Percentiles rank a stretch among this genome's conserved stretches.
phyloP scores from a whole-genome alignment of 1,140 invertebrate species.

The Zaprionus davidi region DNA sequence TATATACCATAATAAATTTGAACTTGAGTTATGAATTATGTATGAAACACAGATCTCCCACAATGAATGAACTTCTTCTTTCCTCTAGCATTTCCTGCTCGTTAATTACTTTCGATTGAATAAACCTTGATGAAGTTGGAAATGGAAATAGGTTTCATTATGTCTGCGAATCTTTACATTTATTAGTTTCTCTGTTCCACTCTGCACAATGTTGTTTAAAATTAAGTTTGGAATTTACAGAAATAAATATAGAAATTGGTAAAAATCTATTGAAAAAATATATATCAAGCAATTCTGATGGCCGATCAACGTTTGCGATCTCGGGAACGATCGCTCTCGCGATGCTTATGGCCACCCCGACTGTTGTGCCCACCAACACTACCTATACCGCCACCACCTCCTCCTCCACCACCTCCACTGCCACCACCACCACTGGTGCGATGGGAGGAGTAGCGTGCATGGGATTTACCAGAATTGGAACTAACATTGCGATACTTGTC shows the following conservation, averaged over 20 bases:
- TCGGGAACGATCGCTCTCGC: slow-evolving; percentile 74
- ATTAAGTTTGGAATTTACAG: slow-evolving; percentile 16
- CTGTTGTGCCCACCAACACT: slow-evolving; percentile 41
- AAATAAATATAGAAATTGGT: slow-evolving; percentile 28
- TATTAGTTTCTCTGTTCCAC: not conserved
- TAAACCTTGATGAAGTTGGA: too few species aligned
- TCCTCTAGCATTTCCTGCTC: too few species aligned
- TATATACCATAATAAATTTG: too few species aligned
- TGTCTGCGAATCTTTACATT: not conserved
- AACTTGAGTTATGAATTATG: too few species aligned
- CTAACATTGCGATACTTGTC: slow-evolving; percentile 73
- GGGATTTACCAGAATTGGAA: slow-evolving; percentile 69
- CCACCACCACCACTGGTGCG: slow-evolving; percentile 50
- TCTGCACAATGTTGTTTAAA: slow-evolving; percentile 10
- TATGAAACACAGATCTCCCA: too few species aligned
- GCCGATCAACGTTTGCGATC: slow-evolving; percentile 73
- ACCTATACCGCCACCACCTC: slow-evolving; percentile 20
- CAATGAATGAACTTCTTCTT: too few species aligned
- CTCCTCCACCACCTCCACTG: slow-evolving; percentile 6
- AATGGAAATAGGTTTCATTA: not conserved
- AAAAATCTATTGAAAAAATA: slow-evolving; percentile 24
- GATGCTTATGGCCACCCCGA: slow-evolving; percentile 67
- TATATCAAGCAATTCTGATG: not conserved
- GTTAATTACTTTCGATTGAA: too few species aligned
- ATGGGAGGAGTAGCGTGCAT: slow-evolving; percentile 63